phyloP scores from a whole-genome alignment of 2,113 vertebrate species.

The Ammodytes dubius region DNA sequence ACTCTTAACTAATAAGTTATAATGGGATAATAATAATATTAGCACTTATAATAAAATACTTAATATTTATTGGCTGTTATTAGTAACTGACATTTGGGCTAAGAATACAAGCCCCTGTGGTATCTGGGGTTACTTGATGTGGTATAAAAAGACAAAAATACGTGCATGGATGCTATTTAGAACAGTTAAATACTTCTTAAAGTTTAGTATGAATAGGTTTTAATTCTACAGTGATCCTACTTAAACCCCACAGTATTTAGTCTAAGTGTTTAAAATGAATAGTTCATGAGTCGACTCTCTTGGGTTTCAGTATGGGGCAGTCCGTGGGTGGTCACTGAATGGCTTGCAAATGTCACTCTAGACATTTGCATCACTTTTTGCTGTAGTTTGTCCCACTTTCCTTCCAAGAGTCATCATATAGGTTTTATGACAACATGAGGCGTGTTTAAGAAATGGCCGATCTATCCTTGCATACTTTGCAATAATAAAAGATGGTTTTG shows the following conservation, averaged over 20 bases:
- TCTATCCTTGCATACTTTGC: neutral
- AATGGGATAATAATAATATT: neutral
- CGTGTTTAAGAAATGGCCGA: neutral
- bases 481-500: neutral
- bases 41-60: neutral
- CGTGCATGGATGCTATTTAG: neutral
- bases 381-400: neutral
- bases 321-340: neutral
- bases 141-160: neutral
- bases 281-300: constrained; percentile 46
- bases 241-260: constrained; percentile 27
- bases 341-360: neutral
- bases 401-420: neutral
- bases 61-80: neutral
- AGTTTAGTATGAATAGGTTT: constrained; percentile 12
- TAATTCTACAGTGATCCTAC: constrained; percentile 12
- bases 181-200: neutral
- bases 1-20: neutral
- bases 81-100: neutral
- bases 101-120: neutral
- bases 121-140: neutral
- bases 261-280: constrained; percentile 55
- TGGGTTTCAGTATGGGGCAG: constrained; percentile 11
- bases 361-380: neutral
- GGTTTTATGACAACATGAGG: neutral